These are phyloP conservation scores for Synodontis membranacea DNA, from an alignment of 2,113 vertebrate genomes.

Conservation along the genomic window DNA sequence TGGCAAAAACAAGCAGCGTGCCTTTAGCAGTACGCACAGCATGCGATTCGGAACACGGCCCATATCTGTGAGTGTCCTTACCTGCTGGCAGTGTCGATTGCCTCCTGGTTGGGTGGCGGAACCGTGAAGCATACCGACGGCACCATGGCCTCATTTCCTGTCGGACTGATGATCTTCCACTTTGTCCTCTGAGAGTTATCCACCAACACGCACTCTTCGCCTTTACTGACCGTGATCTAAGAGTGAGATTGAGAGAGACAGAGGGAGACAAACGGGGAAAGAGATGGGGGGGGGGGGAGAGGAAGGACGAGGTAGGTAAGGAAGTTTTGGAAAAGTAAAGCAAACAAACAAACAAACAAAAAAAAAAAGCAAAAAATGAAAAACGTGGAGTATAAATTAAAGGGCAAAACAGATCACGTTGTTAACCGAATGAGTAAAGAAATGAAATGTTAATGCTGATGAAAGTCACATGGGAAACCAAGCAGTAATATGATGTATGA, in stretches of 20 bases:
- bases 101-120: slow-evolving; percentile 91
- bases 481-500: slow-evolving; percentile 3
- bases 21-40: no score
- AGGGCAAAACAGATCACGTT: background rate
- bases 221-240: slow-evolving; percentile 91
- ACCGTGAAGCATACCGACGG: slow-evolving; percentile 94
- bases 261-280: slow-evolving; percentile 26
- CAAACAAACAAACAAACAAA: background rate
- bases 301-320: slow-evolving; percentile 13
- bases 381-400: slow-evolving; percentile 17
- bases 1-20: background rate
- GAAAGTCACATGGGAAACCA: slow-evolving; percentile 22
- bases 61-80: slow-evolving; percentile 52
- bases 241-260: slow-evolving; percentile 27
- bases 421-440: slow-evolving; percentile 30
- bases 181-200: slow-evolving; percentile 96
- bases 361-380: slow-evolving; percentile 12
- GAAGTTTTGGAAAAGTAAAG: background rate
- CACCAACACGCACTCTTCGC: slow-evolving; percentile 95
- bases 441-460: slow-evolving; percentile 51
- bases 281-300: slow-evolving; percentile 1
- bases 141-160: slow-evolving; percentile 96
- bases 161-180: slow-evolving; percentile 98
- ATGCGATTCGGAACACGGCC: background rate
- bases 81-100: slow-evolving; percentile 88